Evolutionary conservation across 1,140 invertebrate genomes (phyloP).

Genomic region (Drosophila kohkoa): DNA sequence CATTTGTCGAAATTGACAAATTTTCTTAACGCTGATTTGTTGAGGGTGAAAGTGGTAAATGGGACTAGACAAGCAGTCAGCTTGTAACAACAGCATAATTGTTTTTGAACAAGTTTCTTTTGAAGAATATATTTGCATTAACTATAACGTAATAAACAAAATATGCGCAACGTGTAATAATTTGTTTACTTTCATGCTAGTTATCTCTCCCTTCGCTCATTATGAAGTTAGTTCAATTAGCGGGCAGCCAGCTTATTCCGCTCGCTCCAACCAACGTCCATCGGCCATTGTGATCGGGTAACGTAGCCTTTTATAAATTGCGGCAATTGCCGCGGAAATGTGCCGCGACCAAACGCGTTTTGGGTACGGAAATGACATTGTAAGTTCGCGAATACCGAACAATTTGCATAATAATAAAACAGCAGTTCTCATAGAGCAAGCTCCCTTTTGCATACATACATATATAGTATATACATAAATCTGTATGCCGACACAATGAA

Average conservation of each 20-base stretch:
- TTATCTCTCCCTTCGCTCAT: slow-evolving; percentile 33
- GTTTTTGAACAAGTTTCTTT: neutral
- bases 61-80: slow-evolving; percentile 2
- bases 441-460: neutral
- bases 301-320: slow-evolving; percentile 68
- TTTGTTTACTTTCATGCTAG: slow-evolving; percentile 1
- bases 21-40: slow-evolving; percentile 42
- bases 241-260: slow-evolving; percentile 32
- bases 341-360: slow-evolving; percentile 53
- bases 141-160: neutral
- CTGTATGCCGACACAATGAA: slow-evolving; percentile 32
- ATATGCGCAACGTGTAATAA: slow-evolving; percentile 9
- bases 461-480: slow-evolving; percentile 34
- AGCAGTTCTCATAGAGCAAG: slow-evolving; percentile 11
- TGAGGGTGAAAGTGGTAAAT: slow-evolving; percentile 4
- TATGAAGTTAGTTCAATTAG: slow-evolving; percentile 68
- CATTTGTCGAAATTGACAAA: slow-evolving; percentile 78
- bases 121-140: neutral
- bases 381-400: slow-evolving; percentile 58
- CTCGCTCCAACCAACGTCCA: slow-evolving; percentile 8
- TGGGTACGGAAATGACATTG: slow-evolving; percentile 79
- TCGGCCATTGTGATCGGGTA: slow-evolving; percentile 54
- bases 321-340: slow-evolving; percentile 78
- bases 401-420: slow-evolving; percentile 81
- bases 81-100: neutral